A percentile compares a stretch with the other conserved stretches of the same genome.
Evolutionary conservation across 2,113 vertebrate species (phyloP).

Genomic region (rat (Rattus norvegicus)): GRCr8 NC_086035.1:63059001-63059500

Average conservation of each 20-base stretch:
- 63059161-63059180: background rate
- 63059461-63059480: background rate
- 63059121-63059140: rapidly evolving
- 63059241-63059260: background rate
- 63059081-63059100: background rate
- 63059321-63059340: background rate
- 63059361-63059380: rapidly evolving
- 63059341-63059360: background rate
- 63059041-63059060: background rate
- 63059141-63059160: background rate
- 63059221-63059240: background rate
- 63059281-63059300: no score
- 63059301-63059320: background rate
- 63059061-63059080: background rate
- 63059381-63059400: no score
- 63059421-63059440: background rate
- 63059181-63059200: background rate
- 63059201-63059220: background rate
- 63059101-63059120: background rate
- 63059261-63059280: background rate
- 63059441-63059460: no score
- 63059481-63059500: background rate
- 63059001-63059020: slow-evolving; percentile 11
- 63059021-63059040: background rate
- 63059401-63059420: background rate